These are phyloP conservation scores for Agrilus mali DNA, from an alignment of 2,888 invertebrate genomes.

Conservation along the genomic window DNA sequence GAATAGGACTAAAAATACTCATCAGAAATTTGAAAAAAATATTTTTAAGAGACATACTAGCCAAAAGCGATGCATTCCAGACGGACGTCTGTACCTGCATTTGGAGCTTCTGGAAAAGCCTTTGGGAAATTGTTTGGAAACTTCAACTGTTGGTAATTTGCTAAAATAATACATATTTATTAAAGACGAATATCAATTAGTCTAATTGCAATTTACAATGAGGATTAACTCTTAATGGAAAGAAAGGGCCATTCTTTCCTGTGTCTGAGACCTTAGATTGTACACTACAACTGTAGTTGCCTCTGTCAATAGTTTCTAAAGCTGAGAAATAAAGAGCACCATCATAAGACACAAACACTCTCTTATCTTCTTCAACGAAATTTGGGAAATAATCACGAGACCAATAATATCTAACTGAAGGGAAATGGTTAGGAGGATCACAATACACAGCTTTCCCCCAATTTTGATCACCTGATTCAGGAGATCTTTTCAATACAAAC, in stretches of 20 bases:
- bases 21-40: constrained; percentile 2
- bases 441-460: constrained; percentile 90
- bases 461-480: constrained; percentile 76
- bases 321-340: constrained; percentile 92
- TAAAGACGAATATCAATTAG: neutral
- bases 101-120: constrained; percentile 85
- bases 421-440: constrained; percentile 87
- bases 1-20: constrained; percentile 54
- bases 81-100: constrained; percentile 79
- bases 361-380: constrained; percentile 83
- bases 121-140: constrained; percentile 94
- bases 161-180: constrained; percentile 29
- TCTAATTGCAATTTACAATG: constrained; percentile 45
- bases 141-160: constrained; percentile 80
- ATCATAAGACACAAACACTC: constrained; percentile 88
- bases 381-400: constrained; percentile 80
- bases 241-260: constrained; percentile 84
- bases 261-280: constrained; percentile 77
- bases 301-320: constrained; percentile 79
- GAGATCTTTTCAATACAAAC: constrained; percentile 76
- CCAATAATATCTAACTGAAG: constrained; percentile 84
- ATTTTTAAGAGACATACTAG: constrained; percentile 46
- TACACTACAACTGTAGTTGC: constrained; percentile 85
- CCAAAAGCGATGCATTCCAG: constrained; percentile 94
- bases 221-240: constrained; percentile 66